Base-by-base conservation (phyloP, 1,140 invertebrate species). In the Scylla paramamosain region DNA sequence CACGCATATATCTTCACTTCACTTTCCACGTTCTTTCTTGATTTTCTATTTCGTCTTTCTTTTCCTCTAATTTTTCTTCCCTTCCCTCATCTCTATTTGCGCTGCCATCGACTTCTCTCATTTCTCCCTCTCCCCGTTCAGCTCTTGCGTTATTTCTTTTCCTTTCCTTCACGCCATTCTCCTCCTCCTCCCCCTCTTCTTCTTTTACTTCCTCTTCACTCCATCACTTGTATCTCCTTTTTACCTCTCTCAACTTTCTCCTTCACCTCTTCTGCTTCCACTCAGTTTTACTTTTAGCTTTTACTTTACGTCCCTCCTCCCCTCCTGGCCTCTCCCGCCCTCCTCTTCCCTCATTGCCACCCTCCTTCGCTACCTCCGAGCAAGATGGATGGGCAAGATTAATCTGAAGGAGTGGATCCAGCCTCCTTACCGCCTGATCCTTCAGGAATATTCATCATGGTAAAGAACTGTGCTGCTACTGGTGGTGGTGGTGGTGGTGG, bases 361-460 rank as follows among this genome's bases (percentile, higher is more conserved):
- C 67, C 67, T 77, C 67, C 67, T n/a, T 77, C 67, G 12, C n/a
- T 39, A 39, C 67, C 67, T 77, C 20, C 20, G 25, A 77, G n/a
- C 20, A 77, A n/a, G 67, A 77, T 77, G 67, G 67, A 77, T 77
- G 67, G 67, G 20, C 67, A n/a, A 20, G 67, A 77, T 77, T 77
- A 77, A 77, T 77, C 67, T 77, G 67, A 77, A 77, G 67, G 67
- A 77, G 67, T 77, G 67, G 67, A 77, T 77, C n/a, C n/a, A 77
- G 67, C 20, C 67, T 77, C n/a, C 67, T 77, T 77, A 77, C n/a
- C 0, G 67, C 67, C 67, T n/a, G 25, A 77, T 12, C 20, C 67
- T 77, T 20, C 20, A 59, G 1, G 67, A 77, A 77, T 77, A n/a
- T 77, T 77, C 67, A 77, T 77, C 67, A 25, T 77, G 67, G 67